These are phyloP conservation scores for Aphodius granarius DNA, from an alignment of 2,888 invertebrate species.

Conservation along the genomic window DNA sequence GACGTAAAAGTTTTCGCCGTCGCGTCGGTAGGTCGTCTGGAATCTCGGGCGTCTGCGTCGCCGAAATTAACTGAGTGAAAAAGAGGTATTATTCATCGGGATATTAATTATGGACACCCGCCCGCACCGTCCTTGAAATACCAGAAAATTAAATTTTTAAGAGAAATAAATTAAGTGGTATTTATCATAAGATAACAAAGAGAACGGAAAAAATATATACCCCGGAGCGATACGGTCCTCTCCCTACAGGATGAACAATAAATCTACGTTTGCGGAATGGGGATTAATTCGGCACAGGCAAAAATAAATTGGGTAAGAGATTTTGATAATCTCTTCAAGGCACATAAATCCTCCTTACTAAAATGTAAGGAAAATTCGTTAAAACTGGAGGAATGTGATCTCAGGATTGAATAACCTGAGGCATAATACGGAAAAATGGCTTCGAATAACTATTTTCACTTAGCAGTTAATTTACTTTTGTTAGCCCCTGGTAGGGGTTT, in stretches of 20 bases:
- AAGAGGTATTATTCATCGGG: conserved; percentile 39
- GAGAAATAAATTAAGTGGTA: conserved; percentile 31
- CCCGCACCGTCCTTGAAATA: conserved; percentile 19
- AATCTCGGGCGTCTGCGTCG: conserved; percentile 13
- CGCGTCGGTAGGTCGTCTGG: conserved; percentile 23
- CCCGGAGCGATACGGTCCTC: not conserved
- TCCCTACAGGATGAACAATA: not conserved
- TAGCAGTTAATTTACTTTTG: not conserved
- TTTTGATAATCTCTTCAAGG: not conserved
- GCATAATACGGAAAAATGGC: not conserved
- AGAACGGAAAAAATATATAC: not conserved
- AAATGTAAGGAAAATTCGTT: not conserved
- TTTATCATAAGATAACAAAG: conserved; percentile 13
- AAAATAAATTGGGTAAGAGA: not conserved
- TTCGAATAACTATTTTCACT: not conserved
- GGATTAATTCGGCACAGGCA: not conserved
- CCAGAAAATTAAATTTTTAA: conserved; percentile 30
- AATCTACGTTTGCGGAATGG: not conserved
- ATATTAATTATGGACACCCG: conserved; percentile 38
- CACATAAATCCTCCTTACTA: not conserved
- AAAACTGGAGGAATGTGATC: not conserved
- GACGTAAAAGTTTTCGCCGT: conserved; percentile 36
- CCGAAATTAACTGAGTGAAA: conserved; percentile 34
- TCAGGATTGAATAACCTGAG: not conserved
- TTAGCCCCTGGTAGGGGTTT: not conserved